Evolutionary conservation across 2,888 invertebrate species (phyloP), one percentile per base, ranked within the genome.

Genomic region (Lomographa bimaculata): DNA sequence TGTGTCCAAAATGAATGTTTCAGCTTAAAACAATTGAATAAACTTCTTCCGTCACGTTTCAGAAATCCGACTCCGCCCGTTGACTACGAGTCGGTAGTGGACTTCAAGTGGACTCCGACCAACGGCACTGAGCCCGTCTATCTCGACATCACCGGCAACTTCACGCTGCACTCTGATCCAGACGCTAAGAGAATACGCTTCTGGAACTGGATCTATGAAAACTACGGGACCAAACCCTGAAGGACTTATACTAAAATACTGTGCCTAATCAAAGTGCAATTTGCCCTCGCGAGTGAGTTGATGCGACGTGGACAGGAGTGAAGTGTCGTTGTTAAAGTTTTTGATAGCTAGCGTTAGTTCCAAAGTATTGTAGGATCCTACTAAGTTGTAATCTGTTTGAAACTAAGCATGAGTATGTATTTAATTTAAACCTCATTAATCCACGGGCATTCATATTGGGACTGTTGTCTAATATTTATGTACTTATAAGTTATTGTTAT

Each of bases 1-100:
- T n/a, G n/a, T n/a, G n/a, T n/a, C n/a, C n/a, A n/a, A n/a, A n/a
- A n/a, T n/a, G n/a, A n/a, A n/a, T n/a, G n/a, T n/a, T n/a, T n/a
- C n/a, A n/a, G 14, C 14, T 14, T 3, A 14, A 4, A 4, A 14
- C 14, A 14, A 14, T 14, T 14, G 14, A 14, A 14, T 4, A 14
- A 17, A 12, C 14, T 10, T 5, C 9, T 5, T 27, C 2, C 5
- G 4, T 7, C n/a, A n/a, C n/a, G n/a, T 26, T 27, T 4, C 11
- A 90, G 90, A 29, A 83, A 90, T 46, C 92, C 92, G 10, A 92
- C 92, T 0, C 91, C 91, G 5, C 69, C 83, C 0, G 80, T 83
- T n/a, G 73, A 78, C 39, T 85, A 85, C 54, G 89, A 90, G 54
- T 74, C 89, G 0, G 60, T 90, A 26, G 57, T 91, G 7, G 79